These are phyloP conservation scores for Tyrophagus putrescentiae DNA, from an alignment of 1,140 invertebrate species.

Conservation along the genomic window DNA sequence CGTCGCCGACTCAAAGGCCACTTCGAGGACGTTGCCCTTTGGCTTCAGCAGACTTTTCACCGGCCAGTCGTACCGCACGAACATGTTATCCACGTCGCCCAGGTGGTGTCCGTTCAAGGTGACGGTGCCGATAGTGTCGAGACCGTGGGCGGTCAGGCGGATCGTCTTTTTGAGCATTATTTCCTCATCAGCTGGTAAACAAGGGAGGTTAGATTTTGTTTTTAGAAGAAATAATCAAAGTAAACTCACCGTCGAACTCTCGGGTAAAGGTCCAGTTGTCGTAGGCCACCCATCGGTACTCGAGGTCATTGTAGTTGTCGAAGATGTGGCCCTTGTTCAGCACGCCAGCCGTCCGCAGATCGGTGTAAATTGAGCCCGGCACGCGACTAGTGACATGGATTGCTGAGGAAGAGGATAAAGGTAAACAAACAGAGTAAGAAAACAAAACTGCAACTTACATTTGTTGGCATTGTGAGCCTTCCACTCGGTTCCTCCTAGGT, in stretches of 20 bases:
- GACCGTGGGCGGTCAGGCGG: constrained; percentile 54
- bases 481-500: too few relatives aligned
- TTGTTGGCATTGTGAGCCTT: too few relatives aligned
- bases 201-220: background rate
- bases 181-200: constrained; percentile 21
- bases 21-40: constrained; percentile 44
- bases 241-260: constrained; percentile 31
- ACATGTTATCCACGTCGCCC: constrained; percentile 70
- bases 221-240: too few relatives aligned
- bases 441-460: too few relatives aligned
- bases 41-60: constrained; percentile 44
- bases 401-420: background rate
- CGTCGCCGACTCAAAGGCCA: constrained; percentile 61
- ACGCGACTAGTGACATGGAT: constrained; percentile 35
- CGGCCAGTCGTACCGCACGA: constrained; percentile 60
- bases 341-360: constrained; percentile 44
- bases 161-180: constrained; percentile 32
- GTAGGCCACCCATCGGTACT: constrained; percentile 61
- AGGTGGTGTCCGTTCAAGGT: constrained; percentile 54
- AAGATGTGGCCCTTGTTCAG: constrained; percentile 53
- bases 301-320: constrained; percentile 55
- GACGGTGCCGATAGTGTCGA: constrained; percentile 67
- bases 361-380: constrained; percentile 71
- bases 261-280: constrained; percentile 55
- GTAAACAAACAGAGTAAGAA: constrained; percentile 12